A percentile compares a stretch with the other conserved stretches of the same genome.
Conservation (phyloP, 2,797 vertebrate genomes). For the Gadopsis marmoratus region DNA sequence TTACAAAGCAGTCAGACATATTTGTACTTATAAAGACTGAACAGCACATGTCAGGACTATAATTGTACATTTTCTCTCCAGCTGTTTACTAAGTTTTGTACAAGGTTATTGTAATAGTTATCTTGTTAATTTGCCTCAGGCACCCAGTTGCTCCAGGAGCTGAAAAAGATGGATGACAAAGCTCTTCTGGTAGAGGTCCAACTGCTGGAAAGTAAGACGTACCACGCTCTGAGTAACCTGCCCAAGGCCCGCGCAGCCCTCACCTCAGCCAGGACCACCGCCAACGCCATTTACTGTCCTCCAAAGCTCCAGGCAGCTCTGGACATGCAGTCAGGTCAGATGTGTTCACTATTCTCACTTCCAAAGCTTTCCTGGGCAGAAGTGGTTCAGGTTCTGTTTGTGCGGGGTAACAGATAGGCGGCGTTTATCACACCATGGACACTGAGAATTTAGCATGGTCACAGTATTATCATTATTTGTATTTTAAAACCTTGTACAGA, state of each 20-base stretch:
- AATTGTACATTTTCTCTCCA: neutral
- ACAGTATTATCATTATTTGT: neutral
- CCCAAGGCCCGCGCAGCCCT: slow-evolving; percentile 98
- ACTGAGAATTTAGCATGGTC: neutral
- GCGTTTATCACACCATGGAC: rapidly evolving
- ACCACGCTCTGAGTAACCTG: slow-evolving; percentile 98
- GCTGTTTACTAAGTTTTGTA: neutral
- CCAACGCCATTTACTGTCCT: slow-evolving; percentile 98
- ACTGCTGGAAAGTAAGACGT: slow-evolving; percentile 98
- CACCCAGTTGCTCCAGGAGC: slow-evolving; percentile 94
- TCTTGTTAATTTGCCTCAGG: slow-evolving; percentile 76
- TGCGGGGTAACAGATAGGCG: neutral
- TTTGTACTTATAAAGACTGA: neutral
- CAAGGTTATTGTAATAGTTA: slow-evolving; percentile 7
- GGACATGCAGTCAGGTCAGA: slow-evolving; percentile 98
- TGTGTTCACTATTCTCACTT: neutral
- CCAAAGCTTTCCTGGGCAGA: neutral
- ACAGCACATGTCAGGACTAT: neutral
- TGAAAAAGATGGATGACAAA: slow-evolving; percentile 99
- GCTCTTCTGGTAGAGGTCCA: slow-evolving; percentile 98
- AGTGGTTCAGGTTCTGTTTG: neutral
- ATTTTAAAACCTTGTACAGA: neutral
- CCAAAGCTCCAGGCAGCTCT: slow-evolving; percentile 98
- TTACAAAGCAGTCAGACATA: neutral
- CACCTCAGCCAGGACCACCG: slow-evolving; percentile 98